Base-by-base conservation (phyloP, 2,888 invertebrate species). In the Patella ulyssiponensis region DNA sequence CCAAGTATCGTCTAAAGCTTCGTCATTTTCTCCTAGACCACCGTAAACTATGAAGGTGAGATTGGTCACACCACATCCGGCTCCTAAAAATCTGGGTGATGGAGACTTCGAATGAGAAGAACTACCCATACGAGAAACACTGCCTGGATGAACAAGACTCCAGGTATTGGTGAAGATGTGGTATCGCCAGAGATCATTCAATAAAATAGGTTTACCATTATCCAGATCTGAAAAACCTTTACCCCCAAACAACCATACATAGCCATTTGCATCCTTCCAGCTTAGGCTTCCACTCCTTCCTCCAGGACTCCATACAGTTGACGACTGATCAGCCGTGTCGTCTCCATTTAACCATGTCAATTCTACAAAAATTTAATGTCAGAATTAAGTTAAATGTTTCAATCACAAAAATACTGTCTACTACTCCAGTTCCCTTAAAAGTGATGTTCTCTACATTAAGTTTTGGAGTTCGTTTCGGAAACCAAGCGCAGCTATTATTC, bases 161-260 rank as follows among this genome's bases (percentile, higher is more conserved):
- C 88, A 88, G 12, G 77, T 78, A 17, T 75, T 72, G 11, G 76
- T 79, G 23, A n/a, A 44, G 9, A 77, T 69, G 69, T 82, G 76
- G 76, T 82, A 84, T 20, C 74, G 78, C 89, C 89, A 89, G 5
- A 89, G 77, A 73, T 89, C 88, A 81, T 86, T 88, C 64, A 83
- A 79, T 11, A 87, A 70, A 23, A 76, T 74, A 20, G 86, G 80
- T 11, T 80, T 73, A 3, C 79, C 79, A 71, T 83, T 81, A 27
- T 71, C 51, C 4, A 73, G 5, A 20, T 78, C 77, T 23, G 80
- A 73, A 69, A 81, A 83, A 23, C 84, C 84, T 58, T 77, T 77
- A n/a, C 88, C 89, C 51, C 88, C 88, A 84, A 88, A 88, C 80
- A 87, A 76, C 86, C 85, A 88, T 11, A 86, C 74, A 52, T 76